phyloP scores from a whole-genome alignment of 2,113 vertebrate species.

The Elanus axillaris region DNA sequence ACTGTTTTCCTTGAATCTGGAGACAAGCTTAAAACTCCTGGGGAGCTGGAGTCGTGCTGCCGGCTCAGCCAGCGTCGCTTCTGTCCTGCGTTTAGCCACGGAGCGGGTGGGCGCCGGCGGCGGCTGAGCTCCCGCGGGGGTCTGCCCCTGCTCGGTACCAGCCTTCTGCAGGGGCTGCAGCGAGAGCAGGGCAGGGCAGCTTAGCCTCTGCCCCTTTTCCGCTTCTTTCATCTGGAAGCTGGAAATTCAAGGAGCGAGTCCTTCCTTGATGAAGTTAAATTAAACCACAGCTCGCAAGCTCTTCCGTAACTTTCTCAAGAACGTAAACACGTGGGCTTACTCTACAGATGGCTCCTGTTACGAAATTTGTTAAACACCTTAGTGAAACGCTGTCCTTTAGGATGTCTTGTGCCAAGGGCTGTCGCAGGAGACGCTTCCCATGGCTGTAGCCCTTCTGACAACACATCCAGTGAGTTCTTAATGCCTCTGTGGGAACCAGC shows the following conservation, averaged over 20 bases:
- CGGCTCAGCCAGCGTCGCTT: rapidly evolving
- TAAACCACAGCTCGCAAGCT: background rate
- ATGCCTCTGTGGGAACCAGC: background rate
- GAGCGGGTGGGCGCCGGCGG: rapidly evolving
- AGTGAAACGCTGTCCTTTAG: background rate
- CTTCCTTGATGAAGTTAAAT: background rate
- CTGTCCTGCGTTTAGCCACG: background rate
- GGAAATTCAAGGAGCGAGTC: background rate
- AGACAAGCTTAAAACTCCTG: rapidly evolving
- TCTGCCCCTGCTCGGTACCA: background rate
- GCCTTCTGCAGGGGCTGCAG: background rate
- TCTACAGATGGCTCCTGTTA: background rate
- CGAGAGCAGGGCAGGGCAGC: background rate
- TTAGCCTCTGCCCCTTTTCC: background rate
- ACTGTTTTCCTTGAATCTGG: background rate
- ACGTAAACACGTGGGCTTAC: background rate
- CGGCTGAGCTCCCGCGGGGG: rapidly evolving
- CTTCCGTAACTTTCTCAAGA: background rate
- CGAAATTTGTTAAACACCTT: background rate
- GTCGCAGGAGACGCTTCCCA: background rate
- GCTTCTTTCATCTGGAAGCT: background rate
- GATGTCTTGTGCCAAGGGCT: background rate
- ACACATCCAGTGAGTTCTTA: background rate
- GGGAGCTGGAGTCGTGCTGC: background rate
- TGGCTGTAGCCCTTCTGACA: background rate